Base-by-base conservation (phyloP, 2,888 invertebrate species). In the Calameuta idolon region DNA sequence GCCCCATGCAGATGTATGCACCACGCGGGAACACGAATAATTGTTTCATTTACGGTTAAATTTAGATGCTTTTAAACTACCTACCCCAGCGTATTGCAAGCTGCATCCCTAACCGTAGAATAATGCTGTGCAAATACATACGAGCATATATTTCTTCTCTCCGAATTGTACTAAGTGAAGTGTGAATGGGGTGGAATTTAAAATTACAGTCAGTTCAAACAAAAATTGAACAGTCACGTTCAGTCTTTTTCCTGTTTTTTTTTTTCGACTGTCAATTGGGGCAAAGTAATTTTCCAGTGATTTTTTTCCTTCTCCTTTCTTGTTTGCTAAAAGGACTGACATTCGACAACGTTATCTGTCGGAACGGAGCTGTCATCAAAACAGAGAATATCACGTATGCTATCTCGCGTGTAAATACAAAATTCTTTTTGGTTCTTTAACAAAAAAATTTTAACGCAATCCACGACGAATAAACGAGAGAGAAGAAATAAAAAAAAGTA, bases 21-120 rank as follows among this genome's bases (percentile, higher is more conserved):
- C 35, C 34, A n/a, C 69, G 34, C n/a, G 74, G 34, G 75, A 69
- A 71, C 11, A 35, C 74, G 78, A 80, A 78, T 81, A 84, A 84
- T 83, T 83, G 79, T 81, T 84, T 83, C 83, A 84, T 80, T 83
- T 79, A 74, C 79, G 77, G 69, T 34, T 79, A 78, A 74, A 84
- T 81, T 74, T 74, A 74, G 73, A 69, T 69, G 75, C 71, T 76
- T 31, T 79, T 78, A 77, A 81, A 81, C 75, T 73, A 75, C 76
- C 74, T 71, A 78, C 74, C 75, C n/a, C 12, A 31, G 76, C 55
- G 76, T 73, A 74, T 83, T 69, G 76, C 55, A 76, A 82, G 34
- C 55, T 34, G 75, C 74, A 12, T 73, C 15, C 73, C 76, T 35
- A 35, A 74, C 74, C 12, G 74, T 34, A 34, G n/a, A 74, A 74